phyloP scores from a whole-genome alignment of 35 echinoderm and acorn worm genomes.

The Apostichopus japonicus region DNA sequence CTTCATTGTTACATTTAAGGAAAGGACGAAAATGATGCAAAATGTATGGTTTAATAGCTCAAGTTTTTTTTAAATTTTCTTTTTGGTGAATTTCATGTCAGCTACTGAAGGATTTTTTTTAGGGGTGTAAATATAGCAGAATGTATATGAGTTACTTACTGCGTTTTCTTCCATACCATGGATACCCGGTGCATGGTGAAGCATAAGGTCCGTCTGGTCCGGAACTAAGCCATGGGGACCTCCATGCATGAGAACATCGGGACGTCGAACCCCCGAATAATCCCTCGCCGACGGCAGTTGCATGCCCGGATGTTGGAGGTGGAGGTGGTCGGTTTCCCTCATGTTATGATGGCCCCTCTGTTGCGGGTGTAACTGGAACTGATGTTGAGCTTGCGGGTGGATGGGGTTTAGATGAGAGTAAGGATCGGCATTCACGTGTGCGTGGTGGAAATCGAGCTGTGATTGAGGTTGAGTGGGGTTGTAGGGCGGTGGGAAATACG shows the following conservation, averaged over 20 bases:
- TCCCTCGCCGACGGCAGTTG: slow-evolving; percentile 87
- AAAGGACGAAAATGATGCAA: too few relatives aligned
- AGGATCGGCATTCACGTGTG: slow-evolving; percentile 93
- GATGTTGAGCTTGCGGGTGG: slow-evolving; percentile 91
- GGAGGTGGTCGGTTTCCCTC: slow-evolving; percentile 82
- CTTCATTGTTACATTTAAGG: too few relatives aligned
- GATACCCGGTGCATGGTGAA: slow-evolving; percentile 78
- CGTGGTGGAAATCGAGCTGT: slow-evolving; percentile 95
- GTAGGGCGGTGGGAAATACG: slow-evolving; percentile 97
- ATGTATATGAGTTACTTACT: slow-evolving; percentile 68
- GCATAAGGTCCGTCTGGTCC: slow-evolving; percentile 91
- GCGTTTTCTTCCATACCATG: slow-evolving; percentile 89
- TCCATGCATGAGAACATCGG: slow-evolving; percentile 92
- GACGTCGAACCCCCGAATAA: slow-evolving; percentile 87
- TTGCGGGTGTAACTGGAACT: slow-evolving; percentile 90
- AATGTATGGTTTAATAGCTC: too few relatives aligned
- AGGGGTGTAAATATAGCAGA: neutral
- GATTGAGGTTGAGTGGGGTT: slow-evolving; percentile 95
- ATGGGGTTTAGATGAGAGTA: slow-evolving; percentile 95
- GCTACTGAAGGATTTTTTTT: neutral
- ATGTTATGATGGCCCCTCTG: slow-evolving; percentile 87
- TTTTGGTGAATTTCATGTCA: neutral
- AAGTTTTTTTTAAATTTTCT: too few relatives aligned
- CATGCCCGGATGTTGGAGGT: slow-evolving; percentile 96
- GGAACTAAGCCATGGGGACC: slow-evolving; percentile 89